phyloP scores from a whole-genome alignment of 2,888 invertebrate species.

The Epicampocera succincta region DNA sequence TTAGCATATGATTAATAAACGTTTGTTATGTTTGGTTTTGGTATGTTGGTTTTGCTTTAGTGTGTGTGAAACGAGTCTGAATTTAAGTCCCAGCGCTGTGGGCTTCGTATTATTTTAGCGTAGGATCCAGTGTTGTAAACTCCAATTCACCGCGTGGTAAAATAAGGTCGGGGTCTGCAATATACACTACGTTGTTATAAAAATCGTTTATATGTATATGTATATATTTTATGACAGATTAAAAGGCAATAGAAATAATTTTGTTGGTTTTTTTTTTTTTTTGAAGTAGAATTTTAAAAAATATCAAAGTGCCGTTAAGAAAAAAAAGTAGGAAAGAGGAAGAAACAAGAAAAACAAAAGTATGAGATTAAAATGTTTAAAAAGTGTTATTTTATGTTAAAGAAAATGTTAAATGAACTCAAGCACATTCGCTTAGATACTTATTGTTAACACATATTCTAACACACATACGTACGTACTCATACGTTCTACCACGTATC shows the following conservation, averaged over 20 bases:
- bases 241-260: neutral
- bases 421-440: neutral
- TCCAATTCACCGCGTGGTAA: constrained; percentile 82
- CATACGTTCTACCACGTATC: neutral
- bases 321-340: neutral
- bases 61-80: neutral
- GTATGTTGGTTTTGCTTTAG: constrained; percentile 3
- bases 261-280: constrained; percentile 2
- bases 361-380: constrained; percentile 15
- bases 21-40: constrained; percentile 8
- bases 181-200: constrained; percentile 81
- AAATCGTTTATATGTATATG: constrained; percentile 63
- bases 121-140: constrained; percentile 81
- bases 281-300: constrained; percentile 9
- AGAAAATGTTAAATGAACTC: neutral
- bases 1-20: too few species aligned
- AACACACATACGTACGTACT: neutral
- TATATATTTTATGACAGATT: neutral
- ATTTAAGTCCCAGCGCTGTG: constrained; percentile 38
- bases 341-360: constrained; percentile 31
- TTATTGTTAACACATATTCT: neutral
- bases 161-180: constrained; percentile 82
- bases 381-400: constrained; percentile 1
- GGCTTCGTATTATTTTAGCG: constrained; percentile 75
- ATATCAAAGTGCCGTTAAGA: neutral